These are phyloP conservation scores for Dryobotodes eremita DNA, from an alignment of 2,888 invertebrate genomes.

Conservation along the genomic window DNA sequence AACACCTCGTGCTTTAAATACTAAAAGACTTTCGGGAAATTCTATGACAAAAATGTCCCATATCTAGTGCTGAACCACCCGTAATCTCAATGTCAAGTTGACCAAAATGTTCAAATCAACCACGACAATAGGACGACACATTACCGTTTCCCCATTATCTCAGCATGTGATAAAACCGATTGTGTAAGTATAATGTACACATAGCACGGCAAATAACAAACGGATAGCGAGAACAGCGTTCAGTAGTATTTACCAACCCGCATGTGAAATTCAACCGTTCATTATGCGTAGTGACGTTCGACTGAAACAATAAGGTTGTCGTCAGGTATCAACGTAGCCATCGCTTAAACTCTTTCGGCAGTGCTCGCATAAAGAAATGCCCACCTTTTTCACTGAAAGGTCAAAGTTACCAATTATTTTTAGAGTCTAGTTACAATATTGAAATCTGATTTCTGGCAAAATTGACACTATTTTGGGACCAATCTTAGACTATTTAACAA, in stretches of 20 bases:
- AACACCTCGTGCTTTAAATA: not conserved
- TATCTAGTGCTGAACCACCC: not conserved
- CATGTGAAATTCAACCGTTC: slow-evolving; percentile 74
- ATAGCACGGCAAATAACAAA: slow-evolving; percentile 57
- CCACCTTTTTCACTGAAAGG: slow-evolving; percentile 7
- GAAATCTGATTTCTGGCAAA: not conserved
- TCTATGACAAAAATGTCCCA: not conserved
- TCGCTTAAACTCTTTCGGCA: slow-evolving; percentile 49
- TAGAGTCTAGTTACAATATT: not conserved
- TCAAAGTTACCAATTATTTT: not conserved
- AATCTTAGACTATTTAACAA: not conserved
- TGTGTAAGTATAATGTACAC: slow-evolving; percentile 49
- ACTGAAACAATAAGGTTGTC: slow-evolving; percentile 58
- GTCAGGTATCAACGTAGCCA: slow-evolving; percentile 36
- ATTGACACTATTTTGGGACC: not conserved
- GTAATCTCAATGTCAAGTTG: slow-evolving; percentile 1
- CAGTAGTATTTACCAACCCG: slow-evolving; percentile 70
- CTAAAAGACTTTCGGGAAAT: not conserved
- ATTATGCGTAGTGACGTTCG: slow-evolving; percentile 68
- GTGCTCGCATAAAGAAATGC: slow-evolving; percentile 19
- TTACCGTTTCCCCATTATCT: slow-evolving; percentile 36
- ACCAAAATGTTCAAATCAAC: not conserved
- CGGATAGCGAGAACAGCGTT: slow-evolving; percentile 54
- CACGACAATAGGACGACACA: slow-evolving; percentile 14
- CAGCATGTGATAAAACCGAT: slow-evolving; percentile 8